Conservation (phyloP, 2,797 vertebrate species). For the Sardinella longiceps region DNA sequence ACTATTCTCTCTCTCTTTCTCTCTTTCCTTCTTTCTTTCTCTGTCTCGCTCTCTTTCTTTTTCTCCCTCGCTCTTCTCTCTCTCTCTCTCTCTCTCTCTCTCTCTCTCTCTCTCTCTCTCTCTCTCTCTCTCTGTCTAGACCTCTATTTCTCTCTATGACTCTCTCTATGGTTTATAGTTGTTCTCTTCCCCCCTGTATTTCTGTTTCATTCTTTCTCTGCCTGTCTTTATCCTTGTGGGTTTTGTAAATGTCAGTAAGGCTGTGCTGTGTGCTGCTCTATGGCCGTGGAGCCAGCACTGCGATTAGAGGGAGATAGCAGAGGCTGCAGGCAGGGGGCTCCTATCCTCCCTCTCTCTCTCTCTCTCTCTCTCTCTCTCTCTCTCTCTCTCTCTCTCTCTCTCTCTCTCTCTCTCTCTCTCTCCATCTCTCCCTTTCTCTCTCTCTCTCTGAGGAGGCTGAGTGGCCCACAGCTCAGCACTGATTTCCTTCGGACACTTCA, state of each 20-base stretch:
- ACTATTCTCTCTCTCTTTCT: slow-evolving; percentile 24
- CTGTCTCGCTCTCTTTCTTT: slow-evolving; percentile 33
- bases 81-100: neutral
- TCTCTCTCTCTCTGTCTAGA: slow-evolving; percentile 45
- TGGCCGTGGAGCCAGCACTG: neutral
- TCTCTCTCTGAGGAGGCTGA: neutral
- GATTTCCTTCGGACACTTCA: slow-evolving; percentile 14
- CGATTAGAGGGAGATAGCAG: neutral
- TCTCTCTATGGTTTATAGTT: no score
- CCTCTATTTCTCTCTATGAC: neutral
- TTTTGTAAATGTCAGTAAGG: neutral
- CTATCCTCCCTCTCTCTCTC: neutral
- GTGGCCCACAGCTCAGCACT: neutral
- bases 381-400: neutral
- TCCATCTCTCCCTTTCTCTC: neutral
- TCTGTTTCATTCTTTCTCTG: neutral
- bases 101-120: neutral
- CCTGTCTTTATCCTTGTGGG: neutral
- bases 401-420: neutral
- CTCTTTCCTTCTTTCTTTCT: slow-evolving; percentile 48
- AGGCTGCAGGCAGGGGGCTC: neutral
- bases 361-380: neutral
- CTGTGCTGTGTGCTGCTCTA: neutral
- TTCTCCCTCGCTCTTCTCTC: neutral
- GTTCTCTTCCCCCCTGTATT: slow-evolving; percentile 1